Conservation (phyloP, 92 coral and sea anemone species). For the Ricordea florida region DNA sequence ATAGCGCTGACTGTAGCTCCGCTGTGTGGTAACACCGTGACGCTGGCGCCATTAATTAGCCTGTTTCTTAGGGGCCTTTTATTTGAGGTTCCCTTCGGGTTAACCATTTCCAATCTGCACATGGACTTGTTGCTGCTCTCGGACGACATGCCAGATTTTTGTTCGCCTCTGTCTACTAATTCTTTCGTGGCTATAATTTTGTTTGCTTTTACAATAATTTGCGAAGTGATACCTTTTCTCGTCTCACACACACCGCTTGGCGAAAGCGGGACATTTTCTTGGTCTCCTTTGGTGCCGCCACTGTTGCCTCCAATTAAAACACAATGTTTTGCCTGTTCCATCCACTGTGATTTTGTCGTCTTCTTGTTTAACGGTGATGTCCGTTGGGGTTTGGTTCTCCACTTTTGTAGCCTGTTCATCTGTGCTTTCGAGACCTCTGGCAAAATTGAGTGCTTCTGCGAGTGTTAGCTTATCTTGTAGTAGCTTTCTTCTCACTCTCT, state of each 20-base stretch:
- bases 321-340: neutral
- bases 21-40: neutral
- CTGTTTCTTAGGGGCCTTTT: neutral
- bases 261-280: conserved; percentile 11
- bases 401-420: conserved; percentile 18
- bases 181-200: neutral
- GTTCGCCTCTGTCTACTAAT: neutral
- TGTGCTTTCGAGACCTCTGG: conserved; percentile 3
- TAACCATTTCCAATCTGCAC: conserved; percentile 10
- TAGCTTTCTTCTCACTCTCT: conserved; percentile 11
- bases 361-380: conserved; percentile 8
- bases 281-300: conserved; percentile 11
- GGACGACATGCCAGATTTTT: conserved; percentile 5
- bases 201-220: neutral
- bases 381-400: neutral
- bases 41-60: neutral
- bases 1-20: neutral
- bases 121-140: conserved; percentile 28
- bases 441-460: conserved; percentile 13
- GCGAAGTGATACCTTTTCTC: neutral
- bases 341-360: neutral
- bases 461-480: conserved; percentile 20
- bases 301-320: conserved; percentile 14
- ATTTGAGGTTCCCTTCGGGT: neutral
- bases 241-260: neutral